phyloP scores from a whole-genome alignment of 2,888 invertebrate species.

The Eucriotettix oculatus region DNA sequence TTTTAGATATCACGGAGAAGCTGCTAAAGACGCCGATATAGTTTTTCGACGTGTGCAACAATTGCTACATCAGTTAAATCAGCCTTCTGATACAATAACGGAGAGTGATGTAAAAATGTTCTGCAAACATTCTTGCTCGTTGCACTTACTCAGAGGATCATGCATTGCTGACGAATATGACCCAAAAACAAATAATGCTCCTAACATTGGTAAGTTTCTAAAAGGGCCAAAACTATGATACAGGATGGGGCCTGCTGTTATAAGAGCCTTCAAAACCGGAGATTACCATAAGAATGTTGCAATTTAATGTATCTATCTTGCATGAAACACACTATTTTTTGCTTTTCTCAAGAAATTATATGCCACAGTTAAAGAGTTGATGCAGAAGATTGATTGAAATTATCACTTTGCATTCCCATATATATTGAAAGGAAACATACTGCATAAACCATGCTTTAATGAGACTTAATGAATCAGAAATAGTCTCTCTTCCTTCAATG shows the following conservation, averaged over 20 bases:
- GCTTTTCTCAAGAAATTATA: too few species aligned
- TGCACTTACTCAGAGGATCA: constrained; percentile 59
- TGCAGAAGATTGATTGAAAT: too few species aligned
- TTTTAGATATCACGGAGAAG: constrained; percentile 57
- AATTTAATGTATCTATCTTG: too few species aligned
- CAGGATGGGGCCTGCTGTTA: neutral
- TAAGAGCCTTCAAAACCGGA: neutral
- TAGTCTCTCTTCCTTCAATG: too few species aligned
- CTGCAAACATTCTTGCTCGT: constrained; percentile 72
- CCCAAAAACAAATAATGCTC: constrained; percentile 30
- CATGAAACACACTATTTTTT: too few species aligned
- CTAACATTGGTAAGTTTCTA: constrained; percentile 9
- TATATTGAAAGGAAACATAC: too few species aligned
- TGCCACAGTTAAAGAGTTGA: too few species aligned
- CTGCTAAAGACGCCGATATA: constrained; percentile 61
- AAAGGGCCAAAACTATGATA: too few species aligned
- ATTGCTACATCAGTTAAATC: constrained; percentile 60
- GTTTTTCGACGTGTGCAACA: constrained; percentile 68
- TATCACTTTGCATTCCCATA: too few species aligned
- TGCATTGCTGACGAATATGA: constrained; percentile 70
- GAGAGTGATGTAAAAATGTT: constrained; percentile 72
- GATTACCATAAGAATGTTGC: neutral
- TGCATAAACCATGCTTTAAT: too few species aligned
- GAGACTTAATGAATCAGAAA: too few species aligned
- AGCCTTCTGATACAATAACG: constrained; percentile 52